Percentiles rank a stretch among this genome's conserved stretches.
Conservation (phyloP, 2,113 vertebrate species). For the Salvelinus fontinalis region DNA sequence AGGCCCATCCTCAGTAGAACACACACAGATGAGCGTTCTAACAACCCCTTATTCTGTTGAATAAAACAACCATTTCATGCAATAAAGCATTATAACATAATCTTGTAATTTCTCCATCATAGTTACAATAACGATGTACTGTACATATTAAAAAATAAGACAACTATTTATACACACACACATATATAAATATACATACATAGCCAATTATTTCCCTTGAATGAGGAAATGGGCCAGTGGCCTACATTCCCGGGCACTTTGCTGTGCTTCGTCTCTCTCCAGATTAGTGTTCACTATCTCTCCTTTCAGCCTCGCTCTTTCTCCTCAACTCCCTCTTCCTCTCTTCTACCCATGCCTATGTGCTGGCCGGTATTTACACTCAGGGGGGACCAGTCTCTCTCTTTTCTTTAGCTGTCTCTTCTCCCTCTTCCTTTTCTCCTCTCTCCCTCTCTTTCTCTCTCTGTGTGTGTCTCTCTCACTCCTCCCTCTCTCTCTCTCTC, state of each 20-base stretch:
- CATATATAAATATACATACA: not conserved
- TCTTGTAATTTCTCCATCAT: no score
- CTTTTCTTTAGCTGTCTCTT: not conserved
- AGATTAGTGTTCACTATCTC: not conserved
- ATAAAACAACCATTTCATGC: no score
- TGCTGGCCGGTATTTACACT: not conserved
- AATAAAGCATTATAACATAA: no score
- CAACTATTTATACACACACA: conserved; percentile 1
- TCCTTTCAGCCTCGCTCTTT: not conserved
- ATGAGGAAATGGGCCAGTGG: conserved; percentile 66
- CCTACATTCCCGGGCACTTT: conserved; percentile 64
- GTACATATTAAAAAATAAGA: not conserved
- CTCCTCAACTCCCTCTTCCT: not conserved
- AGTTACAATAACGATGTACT: no score
- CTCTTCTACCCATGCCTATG: conserved; percentile 14
- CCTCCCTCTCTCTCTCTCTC: not conserved
- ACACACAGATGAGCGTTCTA: no score
- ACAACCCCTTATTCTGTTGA: no score
- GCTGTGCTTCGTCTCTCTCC: conserved; percentile 28
- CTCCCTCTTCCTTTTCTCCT: not conserved
- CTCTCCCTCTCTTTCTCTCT: not conserved
- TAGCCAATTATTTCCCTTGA: conserved; percentile 50
- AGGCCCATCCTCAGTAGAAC: no score
- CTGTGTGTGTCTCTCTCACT: not conserved
- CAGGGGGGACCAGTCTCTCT: not conserved